Conservation (phyloP, 2,113 vertebrate species). For the Malurus alboscapulatus region DNA sequence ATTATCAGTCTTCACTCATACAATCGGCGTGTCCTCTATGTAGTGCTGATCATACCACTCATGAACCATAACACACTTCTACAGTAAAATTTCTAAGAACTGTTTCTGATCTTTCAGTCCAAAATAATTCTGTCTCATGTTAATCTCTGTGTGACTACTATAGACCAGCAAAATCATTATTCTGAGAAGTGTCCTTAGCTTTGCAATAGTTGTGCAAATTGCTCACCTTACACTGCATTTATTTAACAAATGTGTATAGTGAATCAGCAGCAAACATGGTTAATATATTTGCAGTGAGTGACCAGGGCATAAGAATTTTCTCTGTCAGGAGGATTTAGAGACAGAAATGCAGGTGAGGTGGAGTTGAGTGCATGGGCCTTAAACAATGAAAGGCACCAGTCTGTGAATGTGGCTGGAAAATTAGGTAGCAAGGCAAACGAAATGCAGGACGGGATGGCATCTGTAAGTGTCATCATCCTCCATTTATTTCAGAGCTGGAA, state of each 20-base stretch:
- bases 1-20: neutral
- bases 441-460: neutral
- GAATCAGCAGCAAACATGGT: neutral
- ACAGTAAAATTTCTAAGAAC: neutral
- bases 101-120: neutral
- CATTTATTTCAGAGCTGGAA: neutral
- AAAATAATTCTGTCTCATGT: neutral
- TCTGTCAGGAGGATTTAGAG: neutral
- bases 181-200: neutral
- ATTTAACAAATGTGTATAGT: neutral
- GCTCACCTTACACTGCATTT: neutral
- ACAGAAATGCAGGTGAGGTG: neutral
- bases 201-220: neutral
- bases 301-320: neutral
- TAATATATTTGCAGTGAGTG: neutral
- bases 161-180: neutral
- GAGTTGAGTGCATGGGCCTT: neutral
- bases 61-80: neutral
- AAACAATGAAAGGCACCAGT: neutral
- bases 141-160: neutral
- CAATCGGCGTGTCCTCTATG: neutral
- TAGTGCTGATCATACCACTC: neutral
- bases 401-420: neutral
- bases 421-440: neutral
- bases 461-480: neutral